Evolutionary conservation across 2,888 invertebrate species (phyloP), one percentile per base, ranked within the genome.

Genomic region (Leptinotarsa juncta): DNA sequence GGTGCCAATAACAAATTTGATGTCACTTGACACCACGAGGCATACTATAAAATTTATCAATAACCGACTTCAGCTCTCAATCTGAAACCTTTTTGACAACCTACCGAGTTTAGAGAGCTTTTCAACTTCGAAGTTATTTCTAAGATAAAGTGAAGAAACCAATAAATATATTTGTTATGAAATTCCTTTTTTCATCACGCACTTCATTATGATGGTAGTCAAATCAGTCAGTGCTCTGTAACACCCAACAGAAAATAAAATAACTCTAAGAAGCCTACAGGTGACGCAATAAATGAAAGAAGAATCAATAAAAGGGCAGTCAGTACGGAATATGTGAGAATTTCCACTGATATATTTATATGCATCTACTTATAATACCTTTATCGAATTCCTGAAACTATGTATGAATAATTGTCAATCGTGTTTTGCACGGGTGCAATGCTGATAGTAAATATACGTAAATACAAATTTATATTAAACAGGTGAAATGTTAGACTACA

Each of bases 181-280:
- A 57, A 57, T 57, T 10, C 12, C 10, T 57, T 57, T 14, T 20
- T 15, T 23, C 15, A 26, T 26, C 23, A 20, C 57, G 12, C 57
- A 23, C 20, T 23, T 57, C 57, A 15, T 23, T 14, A 23, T 57
- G 12, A 16, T 15, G 14, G 10, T 18, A 57, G 15, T 7, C 20
- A 32, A 32, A 32, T 62, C 12, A 42, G 42, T 62, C 3, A 62
- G 62, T 62, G 62, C 62, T 62, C 5, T 15, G 32, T 62, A 32
- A 32, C 42, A 62, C 32, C 32, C 18, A 32, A 62, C 3, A 32
- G 62, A 62, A 62, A 62, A 32, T n/a, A 42, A 55, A 18, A 67
- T 14, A 23, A 51, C 51, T 67, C 67, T 67, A 50, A 67, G 16
- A 67, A 67, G 67, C 67, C 67, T 51, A 32, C 18, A 23, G 23